phyloP scores from a whole-genome alignment of 2,113 vertebrate species.

The Tachysurus fulvidraco region DNA sequence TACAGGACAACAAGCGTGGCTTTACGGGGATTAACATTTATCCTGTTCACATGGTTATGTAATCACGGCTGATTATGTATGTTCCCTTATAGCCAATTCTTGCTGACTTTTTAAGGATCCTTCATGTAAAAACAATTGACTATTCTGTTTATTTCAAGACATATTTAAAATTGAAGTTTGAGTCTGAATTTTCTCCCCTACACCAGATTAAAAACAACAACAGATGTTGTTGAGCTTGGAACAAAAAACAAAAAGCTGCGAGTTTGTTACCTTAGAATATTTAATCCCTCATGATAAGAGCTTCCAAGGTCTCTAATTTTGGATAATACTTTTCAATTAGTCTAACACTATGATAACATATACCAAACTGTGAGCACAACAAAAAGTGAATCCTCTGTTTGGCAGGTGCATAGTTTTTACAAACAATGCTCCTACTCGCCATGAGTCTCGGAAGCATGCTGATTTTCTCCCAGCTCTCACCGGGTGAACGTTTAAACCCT shows the following conservation, averaged over 20 bases:
- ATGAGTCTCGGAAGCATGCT: conserved; percentile 57
- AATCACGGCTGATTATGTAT: neutral
- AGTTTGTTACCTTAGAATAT: conserved; percentile 33
- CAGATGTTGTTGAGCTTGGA: neutral
- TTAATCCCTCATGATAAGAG: conserved; percentile 60
- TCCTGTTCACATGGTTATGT: neutral
- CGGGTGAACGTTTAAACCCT: conserved; percentile 66
- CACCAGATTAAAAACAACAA: conserved; percentile 9
- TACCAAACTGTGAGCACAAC: conserved; percentile 56
- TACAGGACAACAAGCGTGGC: conserved; percentile 43
- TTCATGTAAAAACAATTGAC: neutral
- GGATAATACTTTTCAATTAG: conserved; percentile 63
- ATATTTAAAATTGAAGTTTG: neutral
- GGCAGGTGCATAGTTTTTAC: conserved; percentile 42
- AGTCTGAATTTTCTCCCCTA: neutral
- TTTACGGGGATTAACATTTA: neutral
- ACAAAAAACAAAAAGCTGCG: conserved; percentile 37
- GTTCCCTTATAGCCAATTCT: neutral
- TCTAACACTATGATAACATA: conserved; percentile 66
- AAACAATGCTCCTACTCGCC: conserved; percentile 61
- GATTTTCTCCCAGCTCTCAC: conserved; percentile 61
- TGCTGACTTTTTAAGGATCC: neutral
- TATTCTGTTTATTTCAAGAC: neutral
- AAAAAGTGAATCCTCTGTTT: conserved; percentile 6
- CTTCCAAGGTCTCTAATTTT: conserved; percentile 39